These are phyloP conservation scores for Sphaeramia orbicularis DNA, from an alignment of 2,797 vertebrate species.

Conservation along the genomic window DNA sequence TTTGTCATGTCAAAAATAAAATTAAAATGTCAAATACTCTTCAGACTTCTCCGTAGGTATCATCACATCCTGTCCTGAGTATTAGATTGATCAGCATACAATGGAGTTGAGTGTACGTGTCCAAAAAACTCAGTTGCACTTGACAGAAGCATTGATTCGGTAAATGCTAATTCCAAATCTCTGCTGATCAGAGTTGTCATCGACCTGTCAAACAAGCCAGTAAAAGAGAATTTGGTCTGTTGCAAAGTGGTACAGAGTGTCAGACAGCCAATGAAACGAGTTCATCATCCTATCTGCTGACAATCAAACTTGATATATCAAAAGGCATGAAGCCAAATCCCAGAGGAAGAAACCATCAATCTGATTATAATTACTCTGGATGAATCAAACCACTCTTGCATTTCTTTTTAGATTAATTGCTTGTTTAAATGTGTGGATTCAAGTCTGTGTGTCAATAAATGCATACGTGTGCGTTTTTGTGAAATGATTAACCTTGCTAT, in stretches of 20 bases:
- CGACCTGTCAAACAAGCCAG: conserved; percentile 34
- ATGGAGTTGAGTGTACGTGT: conserved; percentile 15
- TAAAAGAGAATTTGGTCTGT: conserved; percentile 16
- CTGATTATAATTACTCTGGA: conserved; percentile 5
- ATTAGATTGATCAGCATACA: background rate
- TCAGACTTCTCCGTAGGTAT: no score
- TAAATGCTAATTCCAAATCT: conserved; percentile 39
- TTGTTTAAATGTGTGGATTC: background rate
- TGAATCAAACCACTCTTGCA: background rate
- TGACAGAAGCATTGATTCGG: conserved; percentile 48
- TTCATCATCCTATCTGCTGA: conserved; percentile 13
- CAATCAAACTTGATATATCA: conserved; percentile 34
- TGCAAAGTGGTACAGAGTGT: conserved; percentile 6
- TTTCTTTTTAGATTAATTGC: background rate
- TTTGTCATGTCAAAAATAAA: no score
- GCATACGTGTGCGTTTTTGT: conserved; percentile 4
- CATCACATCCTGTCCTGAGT: no score
- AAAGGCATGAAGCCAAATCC: conserved; percentile 30
- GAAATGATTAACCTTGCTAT: background rate
- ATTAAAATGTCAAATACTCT: no score
- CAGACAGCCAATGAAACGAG: background rate
- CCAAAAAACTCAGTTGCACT: conserved; percentile 28
- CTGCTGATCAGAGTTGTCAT: conserved; percentile 53
- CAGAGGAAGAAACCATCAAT: conserved; percentile 31
- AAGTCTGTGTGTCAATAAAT: conserved; percentile 4